Percentiles rank a stretch among this genome's conserved stretches.
These are phyloP conservation scores for Dromiciops gliroides DNA, from an alignment of 2,113 vertebrate species.

Conservation along the genomic window DNA sequence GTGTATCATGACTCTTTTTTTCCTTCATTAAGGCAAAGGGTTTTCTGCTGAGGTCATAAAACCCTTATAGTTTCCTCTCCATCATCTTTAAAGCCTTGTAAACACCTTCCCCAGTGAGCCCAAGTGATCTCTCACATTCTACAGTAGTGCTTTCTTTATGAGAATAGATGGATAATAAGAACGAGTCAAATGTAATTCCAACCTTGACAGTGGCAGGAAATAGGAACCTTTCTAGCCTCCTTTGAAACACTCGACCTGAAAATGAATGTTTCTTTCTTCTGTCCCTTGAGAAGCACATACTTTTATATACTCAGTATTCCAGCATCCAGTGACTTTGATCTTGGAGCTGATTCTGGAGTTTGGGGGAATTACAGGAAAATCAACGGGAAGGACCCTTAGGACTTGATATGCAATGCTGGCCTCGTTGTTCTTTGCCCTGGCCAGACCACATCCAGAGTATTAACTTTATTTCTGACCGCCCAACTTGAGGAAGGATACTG, in stretches of 20 bases:
- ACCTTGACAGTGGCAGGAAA: conserved; percentile 9
- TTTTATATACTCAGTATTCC: conserved; percentile 19
- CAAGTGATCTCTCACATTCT: background rate
- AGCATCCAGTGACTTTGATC: background rate
- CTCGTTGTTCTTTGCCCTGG: background rate
- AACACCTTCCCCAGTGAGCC: conserved; percentile 42
- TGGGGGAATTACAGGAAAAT: background rate
- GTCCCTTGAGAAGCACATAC: background rate
- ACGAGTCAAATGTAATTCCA: conserved; percentile 8
- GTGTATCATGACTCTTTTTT: conserved; percentile 35
- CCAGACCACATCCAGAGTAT: background rate
- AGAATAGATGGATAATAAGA: background rate
- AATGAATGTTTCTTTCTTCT: background rate
- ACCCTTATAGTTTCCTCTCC: conserved; percentile 48
- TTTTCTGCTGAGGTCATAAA: conserved; percentile 62
- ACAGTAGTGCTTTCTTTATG: conserved; percentile 31
- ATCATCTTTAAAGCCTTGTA: conserved; percentile 67
- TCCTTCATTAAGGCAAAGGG: conserved; percentile 31
- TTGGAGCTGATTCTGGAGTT: background rate
- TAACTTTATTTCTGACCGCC: background rate
- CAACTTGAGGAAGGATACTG: background rate
- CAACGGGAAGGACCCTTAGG: background rate
- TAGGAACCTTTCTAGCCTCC: background rate
- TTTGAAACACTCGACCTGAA: conserved; percentile 11
- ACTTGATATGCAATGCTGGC: background rate